These are phyloP conservation scores for Halichoerus grypus DNA, from an alignment of 2,113 vertebrate species.

Conservation along the genomic window DNA sequence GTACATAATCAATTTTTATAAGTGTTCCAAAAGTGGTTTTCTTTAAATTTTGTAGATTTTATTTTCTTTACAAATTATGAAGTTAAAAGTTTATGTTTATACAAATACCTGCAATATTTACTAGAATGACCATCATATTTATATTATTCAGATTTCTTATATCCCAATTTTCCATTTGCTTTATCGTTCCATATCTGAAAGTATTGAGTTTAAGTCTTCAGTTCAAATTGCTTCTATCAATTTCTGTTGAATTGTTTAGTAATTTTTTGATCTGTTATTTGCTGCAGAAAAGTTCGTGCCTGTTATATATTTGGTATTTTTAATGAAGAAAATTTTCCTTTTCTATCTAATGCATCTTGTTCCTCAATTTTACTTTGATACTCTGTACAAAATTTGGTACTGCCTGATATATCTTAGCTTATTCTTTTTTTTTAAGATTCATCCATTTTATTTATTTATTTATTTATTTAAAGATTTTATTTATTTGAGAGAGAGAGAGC, in stretches of 20 bases:
- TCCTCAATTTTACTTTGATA: neutral
- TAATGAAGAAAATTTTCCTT: neutral
- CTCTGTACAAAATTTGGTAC: neutral
- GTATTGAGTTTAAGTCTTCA: neutral
- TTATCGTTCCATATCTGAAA: neutral
- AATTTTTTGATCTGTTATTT: neutral
- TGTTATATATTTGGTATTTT: conserved; percentile 1
- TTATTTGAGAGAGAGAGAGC: too few species aligned
- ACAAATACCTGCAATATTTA: neutral
- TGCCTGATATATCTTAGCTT: neutral
- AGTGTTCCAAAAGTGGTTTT: neutral
- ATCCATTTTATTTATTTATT: neutral
- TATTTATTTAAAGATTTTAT: too few species aligned
- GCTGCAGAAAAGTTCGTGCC: neutral
- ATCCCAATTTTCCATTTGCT: neutral
- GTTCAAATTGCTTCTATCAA: neutral
- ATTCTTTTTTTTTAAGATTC: neutral
- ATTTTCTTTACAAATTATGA: neutral
- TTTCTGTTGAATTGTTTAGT: neutral
- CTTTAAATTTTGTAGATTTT: neutral
- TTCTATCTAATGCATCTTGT: neutral
- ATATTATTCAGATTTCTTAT: neutral
- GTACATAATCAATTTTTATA: neutral
- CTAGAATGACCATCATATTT: neutral
- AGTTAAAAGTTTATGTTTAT: neutral